Evolutionary conservation across 2,113 vertebrate genomes (phyloP).

Genomic region (Scomber colias): DNA sequence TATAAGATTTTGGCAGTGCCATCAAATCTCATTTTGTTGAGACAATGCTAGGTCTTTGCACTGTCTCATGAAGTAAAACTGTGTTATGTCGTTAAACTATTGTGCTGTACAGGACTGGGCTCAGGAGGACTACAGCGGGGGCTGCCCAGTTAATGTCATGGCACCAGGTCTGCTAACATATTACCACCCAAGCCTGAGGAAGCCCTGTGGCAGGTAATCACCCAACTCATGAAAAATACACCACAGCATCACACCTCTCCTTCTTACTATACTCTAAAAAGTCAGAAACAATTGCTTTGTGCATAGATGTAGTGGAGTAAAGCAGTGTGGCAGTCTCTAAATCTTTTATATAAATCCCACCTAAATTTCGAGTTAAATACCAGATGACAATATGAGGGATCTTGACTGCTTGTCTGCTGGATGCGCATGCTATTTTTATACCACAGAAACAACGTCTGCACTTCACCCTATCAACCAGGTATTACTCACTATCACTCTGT

Average conservation of each 20-base stretch:
- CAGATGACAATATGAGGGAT: slow-evolving; percentile 8
- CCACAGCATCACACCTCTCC: slow-evolving; percentile 7
- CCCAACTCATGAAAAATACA: slow-evolving; percentile 32
- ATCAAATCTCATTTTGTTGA: neutral
- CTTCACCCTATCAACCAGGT: slow-evolving; percentile 13
- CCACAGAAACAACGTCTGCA: slow-evolving; percentile 10
- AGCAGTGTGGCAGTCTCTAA: neutral
- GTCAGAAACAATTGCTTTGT: neutral
- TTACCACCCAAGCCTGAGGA: slow-evolving; percentile 81
- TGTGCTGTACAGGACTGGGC: slow-evolving; percentile 81
- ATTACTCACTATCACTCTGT: slow-evolving; percentile 42
- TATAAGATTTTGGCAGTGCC: neutral
- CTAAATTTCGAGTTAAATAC: slow-evolving; percentile 6
- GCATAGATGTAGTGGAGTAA: neutral
- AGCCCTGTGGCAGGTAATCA: slow-evolving; percentile 81
- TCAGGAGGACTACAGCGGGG: slow-evolving; percentile 80
- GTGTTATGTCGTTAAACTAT: slow-evolving; percentile 13
- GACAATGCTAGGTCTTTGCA: neutral
- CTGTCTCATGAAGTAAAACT: neutral
- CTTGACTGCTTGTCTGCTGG: slow-evolving; percentile 4
- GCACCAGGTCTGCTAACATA: slow-evolving; percentile 83
- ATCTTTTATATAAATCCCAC: slow-evolving; percentile 17
- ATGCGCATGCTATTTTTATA: slow-evolving; percentile 45
- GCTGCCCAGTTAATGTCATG: slow-evolving; percentile 85
- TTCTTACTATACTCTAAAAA: neutral